Percentiles rank a stretch among this genome's conserved stretches.
These are phyloP conservation scores for Semibalanus balanoides DNA, from an alignment of 1,140 invertebrate genomes.

Conservation along the genomic window DNA sequence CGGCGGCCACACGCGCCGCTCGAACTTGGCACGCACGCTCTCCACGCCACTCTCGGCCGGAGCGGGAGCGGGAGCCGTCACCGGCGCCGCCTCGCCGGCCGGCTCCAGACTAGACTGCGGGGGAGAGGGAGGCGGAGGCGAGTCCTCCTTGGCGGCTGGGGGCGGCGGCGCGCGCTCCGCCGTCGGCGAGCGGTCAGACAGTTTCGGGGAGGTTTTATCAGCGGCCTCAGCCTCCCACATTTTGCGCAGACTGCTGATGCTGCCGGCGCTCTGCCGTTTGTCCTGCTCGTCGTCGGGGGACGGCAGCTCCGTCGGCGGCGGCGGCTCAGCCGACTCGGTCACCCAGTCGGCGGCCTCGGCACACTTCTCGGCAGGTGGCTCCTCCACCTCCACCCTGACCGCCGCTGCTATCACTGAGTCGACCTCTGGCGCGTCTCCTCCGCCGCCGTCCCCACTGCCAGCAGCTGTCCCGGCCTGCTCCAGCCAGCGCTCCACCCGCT, in stretches of 20 bases:
- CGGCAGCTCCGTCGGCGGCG: too few species aligned
- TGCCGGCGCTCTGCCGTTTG: constrained; percentile 78
- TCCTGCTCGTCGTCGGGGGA: constrained; percentile 40
- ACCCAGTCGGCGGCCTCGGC: too few species aligned
- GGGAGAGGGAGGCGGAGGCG: constrained; percentile 79
- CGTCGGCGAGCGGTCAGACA: constrained; percentile 3
- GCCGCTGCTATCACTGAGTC: too few species aligned
- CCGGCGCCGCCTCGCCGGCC: constrained; percentile 14
- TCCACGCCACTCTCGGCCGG: constrained; percentile 23
- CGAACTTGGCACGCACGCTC: constrained; percentile 21
- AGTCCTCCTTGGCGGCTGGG: constrained; percentile 69
- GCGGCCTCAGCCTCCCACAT: constrained; percentile 54
- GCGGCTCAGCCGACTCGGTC: not conserved
- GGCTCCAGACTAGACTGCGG: constrained; percentile 79
- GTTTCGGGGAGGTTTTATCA: constrained; percentile 17
- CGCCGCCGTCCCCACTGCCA: not conserved
- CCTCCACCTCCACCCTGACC: too few species aligned
- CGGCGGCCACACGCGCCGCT: constrained; percentile 42
- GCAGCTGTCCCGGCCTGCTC: not conserved
- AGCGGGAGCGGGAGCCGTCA: constrained; percentile 11
- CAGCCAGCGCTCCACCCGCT: not conserved
- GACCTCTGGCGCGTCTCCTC: too few species aligned
- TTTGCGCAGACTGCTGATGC: constrained; percentile 81
- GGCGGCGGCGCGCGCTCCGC: constrained; percentile 31
- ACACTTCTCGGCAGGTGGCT: too few species aligned